A percentile compares a stretch with the other conserved stretches of the same genome.
Conservation (phyloP, 2,888 invertebrate genomes). For the Cantharis nigra region DNA sequence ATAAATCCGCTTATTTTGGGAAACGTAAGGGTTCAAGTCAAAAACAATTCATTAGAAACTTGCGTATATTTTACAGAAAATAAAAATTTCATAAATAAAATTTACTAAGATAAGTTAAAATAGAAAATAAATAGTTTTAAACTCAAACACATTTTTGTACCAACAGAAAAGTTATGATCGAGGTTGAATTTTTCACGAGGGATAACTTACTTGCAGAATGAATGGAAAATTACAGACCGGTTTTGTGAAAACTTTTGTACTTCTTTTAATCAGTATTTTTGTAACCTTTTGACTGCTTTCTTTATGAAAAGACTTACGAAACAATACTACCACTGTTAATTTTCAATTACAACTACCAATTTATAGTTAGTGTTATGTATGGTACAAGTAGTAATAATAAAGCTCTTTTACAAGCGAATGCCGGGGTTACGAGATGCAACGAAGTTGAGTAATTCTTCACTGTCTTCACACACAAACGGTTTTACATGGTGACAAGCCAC, state of each 20-base stretch:
- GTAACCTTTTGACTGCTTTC: not conserved
- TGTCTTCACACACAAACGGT: constrained; percentile 90
- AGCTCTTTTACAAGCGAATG: constrained; percentile 69
- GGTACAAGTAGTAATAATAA: not conserved
- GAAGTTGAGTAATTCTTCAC: constrained; percentile 86
- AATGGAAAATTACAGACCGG: not conserved
- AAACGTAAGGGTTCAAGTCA: too few species aligned
- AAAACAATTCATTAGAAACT: not conserved
- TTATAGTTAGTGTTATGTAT: not conserved
- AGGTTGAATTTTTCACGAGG: not conserved
- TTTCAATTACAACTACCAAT: not conserved
- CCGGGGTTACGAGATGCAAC: constrained; percentile 88
- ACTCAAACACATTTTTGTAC: not conserved
- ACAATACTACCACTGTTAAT: not conserved
- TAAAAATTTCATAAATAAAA: not conserved
- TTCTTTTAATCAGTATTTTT: not conserved
- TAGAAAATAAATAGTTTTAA: not conserved
- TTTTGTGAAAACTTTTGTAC: not conserved
- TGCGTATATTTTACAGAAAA: not conserved
- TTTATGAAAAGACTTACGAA: not conserved
- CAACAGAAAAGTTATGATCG: not conserved
- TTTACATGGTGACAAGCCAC: constrained; percentile 86
- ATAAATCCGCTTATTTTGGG: too few species aligned
- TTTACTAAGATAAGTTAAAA: not conserved
- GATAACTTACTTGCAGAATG: not conserved